Percentiles rank a stretch among this genome's conserved stretches.
Conservation (phyloP, 2,888 invertebrate genomes). For the Lumbricus terrestris region DNA sequence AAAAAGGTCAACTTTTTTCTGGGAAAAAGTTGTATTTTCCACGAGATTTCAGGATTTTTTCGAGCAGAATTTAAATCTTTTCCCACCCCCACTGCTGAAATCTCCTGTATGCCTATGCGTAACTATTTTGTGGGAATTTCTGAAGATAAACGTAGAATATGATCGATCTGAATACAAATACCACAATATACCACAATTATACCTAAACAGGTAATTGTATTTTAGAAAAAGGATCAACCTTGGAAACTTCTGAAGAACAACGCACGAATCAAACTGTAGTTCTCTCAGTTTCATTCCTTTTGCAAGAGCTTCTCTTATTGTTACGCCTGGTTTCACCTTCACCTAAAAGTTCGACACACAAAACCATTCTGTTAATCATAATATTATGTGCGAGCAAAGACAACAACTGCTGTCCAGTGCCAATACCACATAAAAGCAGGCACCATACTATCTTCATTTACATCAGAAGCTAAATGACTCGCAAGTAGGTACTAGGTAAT, state of each 20-base stretch:
- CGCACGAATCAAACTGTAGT: constrained; percentile 86
- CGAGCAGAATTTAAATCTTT: too few relatives aligned
- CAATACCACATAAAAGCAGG: not conserved
- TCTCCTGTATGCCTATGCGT: too few relatives aligned
- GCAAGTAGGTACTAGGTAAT: not conserved
- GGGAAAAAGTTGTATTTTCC: too few relatives aligned
- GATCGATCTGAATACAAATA: not conserved
- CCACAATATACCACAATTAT: not conserved
- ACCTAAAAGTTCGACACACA: constrained; percentile 44
- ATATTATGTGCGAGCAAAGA: not conserved
- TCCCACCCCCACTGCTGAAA: too few relatives aligned
- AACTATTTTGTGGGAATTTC: too few relatives aligned
- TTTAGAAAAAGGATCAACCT: not conserved
- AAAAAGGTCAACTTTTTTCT: too few relatives aligned
- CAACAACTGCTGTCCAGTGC: not conserved
- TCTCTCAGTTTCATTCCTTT: constrained; percentile 89
- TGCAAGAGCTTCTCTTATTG: constrained; percentile 81
- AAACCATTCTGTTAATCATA: too few relatives aligned
- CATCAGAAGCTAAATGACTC: not conserved
- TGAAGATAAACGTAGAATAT: not conserved
- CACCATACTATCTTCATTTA: not conserved
- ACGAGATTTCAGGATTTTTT: too few relatives aligned
- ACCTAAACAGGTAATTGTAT: not conserved
- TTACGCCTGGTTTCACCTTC: constrained; percentile 69
- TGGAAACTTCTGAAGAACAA: constrained; percentile 64